These are phyloP conservation scores for Uropetala carovei DNA, from an alignment of 2,888 invertebrate species.

Conservation along the genomic window DNA sequence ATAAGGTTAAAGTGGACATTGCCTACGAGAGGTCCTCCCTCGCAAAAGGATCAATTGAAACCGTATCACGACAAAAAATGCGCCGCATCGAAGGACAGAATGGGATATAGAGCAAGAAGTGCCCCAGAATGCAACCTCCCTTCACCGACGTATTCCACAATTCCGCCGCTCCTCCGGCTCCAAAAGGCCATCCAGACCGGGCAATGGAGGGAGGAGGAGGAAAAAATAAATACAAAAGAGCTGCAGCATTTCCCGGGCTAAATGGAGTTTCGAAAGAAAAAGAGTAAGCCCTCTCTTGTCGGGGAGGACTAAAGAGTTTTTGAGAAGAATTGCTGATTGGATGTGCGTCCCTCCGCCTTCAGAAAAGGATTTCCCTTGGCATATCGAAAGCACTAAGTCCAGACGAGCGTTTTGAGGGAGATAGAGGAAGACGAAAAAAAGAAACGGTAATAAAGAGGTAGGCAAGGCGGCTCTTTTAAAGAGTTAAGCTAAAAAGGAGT, in stretches of 20 bases:
- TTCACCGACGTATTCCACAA: neutral
- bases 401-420: neutral
- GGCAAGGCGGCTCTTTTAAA: neutral
- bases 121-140: slow-evolving; percentile 15
- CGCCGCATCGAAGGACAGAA: neutral
- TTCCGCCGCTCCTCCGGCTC: neutral
- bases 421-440: neutral
- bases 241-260: neutral
- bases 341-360: slow-evolving; percentile 19
- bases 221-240: neutral
- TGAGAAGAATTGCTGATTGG: slow-evolving; percentile 60
- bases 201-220: neutral
- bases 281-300: slow-evolving; percentile 19
- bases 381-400: neutral
- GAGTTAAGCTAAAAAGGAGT: neutral
- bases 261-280: slow-evolving; percentile 43
- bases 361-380: slow-evolving; percentile 22
- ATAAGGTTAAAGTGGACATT: neutral
- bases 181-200: neutral
- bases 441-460: neutral
- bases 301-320: slow-evolving; percentile 42
- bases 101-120: neutral
- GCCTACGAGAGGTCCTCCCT: neutral
- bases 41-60: slow-evolving; percentile 55
- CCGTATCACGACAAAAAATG: neutral